Evolutionary conservation across 2,888 invertebrate species (phyloP), one percentile per base, ranked within the genome.

Genomic region (Hemithea aestivaria): DNA sequence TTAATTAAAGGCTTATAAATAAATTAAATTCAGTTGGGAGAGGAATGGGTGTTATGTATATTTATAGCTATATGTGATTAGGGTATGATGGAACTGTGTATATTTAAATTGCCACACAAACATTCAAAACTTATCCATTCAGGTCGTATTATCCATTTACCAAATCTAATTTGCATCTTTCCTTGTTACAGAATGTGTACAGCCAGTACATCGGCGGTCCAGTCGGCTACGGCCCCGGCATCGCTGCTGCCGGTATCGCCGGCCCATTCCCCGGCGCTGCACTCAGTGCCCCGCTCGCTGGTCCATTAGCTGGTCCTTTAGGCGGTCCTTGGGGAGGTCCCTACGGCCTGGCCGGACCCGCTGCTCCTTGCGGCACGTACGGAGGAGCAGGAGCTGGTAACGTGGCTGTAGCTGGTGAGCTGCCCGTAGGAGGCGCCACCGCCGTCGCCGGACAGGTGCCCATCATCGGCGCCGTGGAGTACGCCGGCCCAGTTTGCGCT

Each of bases 251-350:
- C 43, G 20, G 46, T 31, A 57, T 59, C 2, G 49, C 53, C 2
- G 70, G 70, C 6, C 62, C 64, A 39, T 39, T 52, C 22, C 47
- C 51, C 23, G 40, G 48, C 10, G 35, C 36, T 21, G 53, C 53
- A n/a, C 4, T 50, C 42, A n/a, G 41, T 27, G 6, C 45, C 52
- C 8, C 10, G 5, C 9, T 8, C 8, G 28, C 39, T 7, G 47
- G 48, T 22, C 46, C 47, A 35, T 43, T 46, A 10, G 50, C 44
- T 9, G 51, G 51, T 16, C 16, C 16, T 16, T 16, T 16, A 16
- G 16, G 16, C 16, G 16, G 16, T 16, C 16, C 16, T 2, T 16
- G 16, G 16, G 16, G 16, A 4, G 16, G 16, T 16, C 16, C 16
- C 16, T 40, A 45, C 25, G 58, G 53, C 3, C 35, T 43, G 21